Evolutionary conservation across 2,113 vertebrate species (phyloP).

Genomic region (Hippocampus zosterae): DNA sequence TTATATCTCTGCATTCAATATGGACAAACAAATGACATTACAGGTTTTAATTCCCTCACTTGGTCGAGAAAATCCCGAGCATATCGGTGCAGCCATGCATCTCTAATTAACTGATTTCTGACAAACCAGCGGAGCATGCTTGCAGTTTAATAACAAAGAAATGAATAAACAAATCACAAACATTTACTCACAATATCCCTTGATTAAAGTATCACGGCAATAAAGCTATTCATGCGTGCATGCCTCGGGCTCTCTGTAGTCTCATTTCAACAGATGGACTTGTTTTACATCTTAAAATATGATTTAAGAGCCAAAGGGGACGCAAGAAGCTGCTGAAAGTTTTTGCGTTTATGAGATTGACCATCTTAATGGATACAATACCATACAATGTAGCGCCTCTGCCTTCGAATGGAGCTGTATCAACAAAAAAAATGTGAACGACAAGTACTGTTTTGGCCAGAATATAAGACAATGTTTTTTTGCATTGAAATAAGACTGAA

Average conservation of each 20-base stretch:
- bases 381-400: neutral
- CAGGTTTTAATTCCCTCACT: neutral
- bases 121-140: neutral
- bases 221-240: slow-evolving; percentile 1
- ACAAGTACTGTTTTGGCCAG: neutral
- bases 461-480: no score
- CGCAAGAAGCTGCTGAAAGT: neutral
- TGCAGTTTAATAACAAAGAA: neutral
- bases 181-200: neutral
- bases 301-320: neutral
- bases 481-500: no score
- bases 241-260: neutral
- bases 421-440: neutral
- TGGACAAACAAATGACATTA: neutral
- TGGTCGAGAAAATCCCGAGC: neutral
- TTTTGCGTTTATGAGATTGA: neutral
- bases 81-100: neutral
- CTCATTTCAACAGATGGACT: neutral
- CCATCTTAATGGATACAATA: neutral
- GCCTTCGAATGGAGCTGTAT: neutral
- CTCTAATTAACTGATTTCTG: slow-evolving; percentile 3
- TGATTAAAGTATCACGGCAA: slow-evolving; percentile 1
- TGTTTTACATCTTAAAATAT: neutral
- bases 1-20: neutral
- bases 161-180: slow-evolving; percentile 1